Evolutionary conservation across 2,797 vertebrate species (phyloP), one percentile per base, ranked within the genome.

Genomic region (Lithobates pipiens): DNA sequence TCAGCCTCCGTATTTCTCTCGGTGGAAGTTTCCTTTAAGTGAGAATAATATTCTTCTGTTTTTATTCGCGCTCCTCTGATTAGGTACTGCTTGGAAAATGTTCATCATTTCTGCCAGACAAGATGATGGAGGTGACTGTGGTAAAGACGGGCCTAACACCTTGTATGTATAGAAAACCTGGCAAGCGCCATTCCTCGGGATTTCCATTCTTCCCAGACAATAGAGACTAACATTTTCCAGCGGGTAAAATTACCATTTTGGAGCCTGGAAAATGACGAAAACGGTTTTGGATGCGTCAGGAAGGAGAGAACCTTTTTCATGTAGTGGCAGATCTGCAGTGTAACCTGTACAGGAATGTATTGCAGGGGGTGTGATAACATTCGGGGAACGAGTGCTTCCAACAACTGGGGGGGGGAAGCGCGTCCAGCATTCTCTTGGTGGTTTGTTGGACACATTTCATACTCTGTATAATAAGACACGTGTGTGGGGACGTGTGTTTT

Each of bases 201-300:
- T 76, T 85, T 9, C 77, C 77, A 85, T 80, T 80, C 39, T 85
- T 71, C 32, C 61, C 71, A 63, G 65, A 89, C 88, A 89, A 67
- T 88, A 74, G 0, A 0, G 39, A 86, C 79, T 91, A 90, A 91
- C 88, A 89, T 88, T 90, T 89, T 92, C 91, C 91, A 91, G 89
- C 89, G 0, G 82, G 88, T 77, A 1, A n/a, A 0, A 84, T 89
- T 92, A 92, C 90, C 90, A 89, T 89, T 91, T 90, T 90, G 90
- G 89, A 72, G n/a, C 39, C 25, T 21, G 57, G 44, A 68, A 10
- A 80, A 77, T 83, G 80, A 54, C 9, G 77, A 18, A 6, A 76
- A 39, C 32, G 21, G 15, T 71, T 71, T 32, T 50, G 73, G 46
- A 9, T 16, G 9, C 27, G 6, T 42, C 13, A 54, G 27, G 11